Evolutionary conservation across 2,113 vertebrate species (phyloP).

Genomic region (Trogon melanurus): DNA sequence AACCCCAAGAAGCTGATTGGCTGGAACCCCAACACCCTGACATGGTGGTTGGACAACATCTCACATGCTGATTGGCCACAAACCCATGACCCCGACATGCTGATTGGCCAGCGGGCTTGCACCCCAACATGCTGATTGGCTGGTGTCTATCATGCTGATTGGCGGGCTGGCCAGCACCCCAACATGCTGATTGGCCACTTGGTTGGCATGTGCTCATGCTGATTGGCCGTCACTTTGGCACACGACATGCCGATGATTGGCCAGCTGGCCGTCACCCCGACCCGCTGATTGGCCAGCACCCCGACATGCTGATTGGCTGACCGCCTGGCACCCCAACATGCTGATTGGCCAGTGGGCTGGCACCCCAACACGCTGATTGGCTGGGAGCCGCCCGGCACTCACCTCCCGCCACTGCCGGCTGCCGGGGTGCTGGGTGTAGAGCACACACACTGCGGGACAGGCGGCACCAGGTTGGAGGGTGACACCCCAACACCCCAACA

Average conservation of each 20-base stretch:
- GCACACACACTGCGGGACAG: conserved; percentile 85
- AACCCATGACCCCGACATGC: not conserved
- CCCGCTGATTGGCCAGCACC: not conserved
- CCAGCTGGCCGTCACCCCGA: not conserved
- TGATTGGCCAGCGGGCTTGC: not conserved
- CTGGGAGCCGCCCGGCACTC: not conserved
- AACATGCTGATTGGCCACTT: not conserved
- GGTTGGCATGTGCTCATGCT: not conserved
- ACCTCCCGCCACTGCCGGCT: conserved; percentile 95
- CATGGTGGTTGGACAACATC: not conserved
- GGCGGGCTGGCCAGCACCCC: not conserved
- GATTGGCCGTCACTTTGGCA: not conserved
- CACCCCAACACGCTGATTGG: too few relatives aligned
- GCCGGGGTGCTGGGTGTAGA: conserved; percentile 91
- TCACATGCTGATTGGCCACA: not conserved
- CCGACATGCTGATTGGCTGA: not conserved
- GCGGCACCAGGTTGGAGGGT: not conserved
- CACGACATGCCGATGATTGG: not conserved
- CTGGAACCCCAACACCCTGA: not conserved
- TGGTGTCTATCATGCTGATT: not conserved
- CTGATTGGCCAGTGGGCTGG: too few relatives aligned
- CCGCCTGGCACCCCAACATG: not conserved
- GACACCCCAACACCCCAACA: not conserved
- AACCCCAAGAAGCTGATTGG: not conserved
- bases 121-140: not conserved